Evolutionary conservation across 2,888 invertebrate species (phyloP).

Genomic region (Drosophila pegasa): DNA sequence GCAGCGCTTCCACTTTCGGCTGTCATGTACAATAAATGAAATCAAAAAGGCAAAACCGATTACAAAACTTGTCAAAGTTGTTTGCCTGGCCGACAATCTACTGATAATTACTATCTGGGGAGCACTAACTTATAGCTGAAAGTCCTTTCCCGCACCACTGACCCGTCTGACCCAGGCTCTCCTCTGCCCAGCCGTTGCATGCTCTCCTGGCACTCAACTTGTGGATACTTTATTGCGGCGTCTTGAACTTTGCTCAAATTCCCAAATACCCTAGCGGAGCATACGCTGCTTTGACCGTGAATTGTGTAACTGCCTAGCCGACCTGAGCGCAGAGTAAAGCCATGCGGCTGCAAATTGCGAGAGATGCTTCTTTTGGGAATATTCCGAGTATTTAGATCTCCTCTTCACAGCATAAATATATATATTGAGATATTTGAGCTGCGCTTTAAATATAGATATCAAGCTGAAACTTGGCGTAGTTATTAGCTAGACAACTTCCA

Average conservation of each 20-base stretch:
- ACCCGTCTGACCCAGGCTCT: not conserved
- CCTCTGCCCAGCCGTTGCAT: not conserved
- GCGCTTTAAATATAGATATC: not conserved
- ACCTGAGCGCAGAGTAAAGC: not conserved
- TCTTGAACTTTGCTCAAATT: slow-evolving; percentile 46
- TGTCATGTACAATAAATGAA: slow-evolving; percentile 77
- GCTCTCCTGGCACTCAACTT: slow-evolving; percentile 32
- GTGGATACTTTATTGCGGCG: slow-evolving; percentile 42
- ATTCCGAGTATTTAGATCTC: not conserved
- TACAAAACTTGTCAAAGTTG: slow-evolving; percentile 77
- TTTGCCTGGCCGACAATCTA: slow-evolving; percentile 69
- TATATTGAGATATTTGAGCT: not conserved
- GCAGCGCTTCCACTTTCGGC: slow-evolving; percentile 26
- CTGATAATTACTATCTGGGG: slow-evolving; percentile 80
- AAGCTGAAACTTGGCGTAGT: not conserved
- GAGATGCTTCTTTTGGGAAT: not conserved
- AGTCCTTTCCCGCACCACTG: slow-evolving; percentile 18
- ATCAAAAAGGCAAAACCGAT: slow-evolving; percentile 76
- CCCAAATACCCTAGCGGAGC: slow-evolving; percentile 2
- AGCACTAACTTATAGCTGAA: slow-evolving; percentile 71
- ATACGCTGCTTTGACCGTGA: not conserved
- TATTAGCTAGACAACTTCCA: not conserved
- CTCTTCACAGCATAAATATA: too few relatives aligned
- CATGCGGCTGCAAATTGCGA: too few relatives aligned
- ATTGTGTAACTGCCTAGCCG: not conserved